Evolutionary conservation across 1,140 invertebrate species (phyloP), one percentile per base, ranked within the genome.

Genomic region (Ostrea edulis): DNA sequence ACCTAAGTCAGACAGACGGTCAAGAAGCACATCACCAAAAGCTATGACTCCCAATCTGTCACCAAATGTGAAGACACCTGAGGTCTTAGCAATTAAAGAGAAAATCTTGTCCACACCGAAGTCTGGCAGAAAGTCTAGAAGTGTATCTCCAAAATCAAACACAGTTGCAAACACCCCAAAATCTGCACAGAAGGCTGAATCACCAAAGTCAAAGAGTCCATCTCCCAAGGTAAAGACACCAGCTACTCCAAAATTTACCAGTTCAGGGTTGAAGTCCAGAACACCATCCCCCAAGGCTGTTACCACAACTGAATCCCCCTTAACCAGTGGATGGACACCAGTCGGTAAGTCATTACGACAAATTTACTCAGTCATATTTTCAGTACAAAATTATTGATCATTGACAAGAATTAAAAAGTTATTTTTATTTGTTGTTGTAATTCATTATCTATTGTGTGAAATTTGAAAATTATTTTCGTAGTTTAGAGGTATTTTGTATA

Each of bases 91-190:
- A 22, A 53, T 14, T 29, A 22, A 20, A 22, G 17, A 81, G 12
- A 25, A 52, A 35, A 11, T 22, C 22, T 81, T 58, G 29, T 55
- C 87, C 86, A 62, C 88, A 77, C 81, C 85, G 3, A 89, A 87
- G 29, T 65, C 88, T n/a, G 85, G 82, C n/a, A 82, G n/a, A 8
- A 77, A n/a, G 35, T 58, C 88, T 14, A 85, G 52, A 44, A 44
- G 82, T 54, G 53, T 54, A n/a, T 55, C 86, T 44, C 86, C 86
- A 17, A 86, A 86, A 17, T 17, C 68, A 8, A 29, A 29, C 4
- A 86, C 86, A 25, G 62, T 82, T 77, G 82, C 82, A 3, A 65
- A n/a, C 14, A 71, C 82, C 17, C 54, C 82, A 83, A 53, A 54
- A 53, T 29, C 84, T 25, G 84, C 51, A 84, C 22, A 20, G 53